Conservation (phyloP, 35 echinoderm and acorn worm species). For the Diadema setosum region DNA sequence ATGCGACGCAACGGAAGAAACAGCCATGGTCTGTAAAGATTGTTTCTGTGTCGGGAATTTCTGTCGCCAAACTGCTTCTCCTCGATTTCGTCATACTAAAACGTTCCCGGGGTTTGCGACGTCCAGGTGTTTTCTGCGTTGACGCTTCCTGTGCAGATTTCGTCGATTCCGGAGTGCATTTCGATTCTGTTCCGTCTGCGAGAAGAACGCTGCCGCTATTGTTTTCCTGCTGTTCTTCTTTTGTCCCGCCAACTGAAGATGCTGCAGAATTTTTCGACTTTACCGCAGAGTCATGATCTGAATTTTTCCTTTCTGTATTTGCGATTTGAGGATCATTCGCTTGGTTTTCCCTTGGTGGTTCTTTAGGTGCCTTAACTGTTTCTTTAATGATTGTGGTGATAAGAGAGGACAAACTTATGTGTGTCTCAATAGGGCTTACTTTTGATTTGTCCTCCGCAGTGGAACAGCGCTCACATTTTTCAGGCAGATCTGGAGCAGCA, state of each 20-base stretch:
- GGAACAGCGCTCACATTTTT: no score
- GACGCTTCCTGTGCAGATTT: background rate
- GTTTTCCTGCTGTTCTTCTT: background rate
- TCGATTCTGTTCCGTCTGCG: background rate
- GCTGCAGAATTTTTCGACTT: background rate
- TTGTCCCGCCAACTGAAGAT: background rate
- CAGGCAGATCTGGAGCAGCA: no score
- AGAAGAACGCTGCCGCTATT: background rate
- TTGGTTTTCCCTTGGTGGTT: background rate
- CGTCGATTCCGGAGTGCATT: background rate
- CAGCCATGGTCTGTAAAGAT: background rate
- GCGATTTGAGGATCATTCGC: background rate
- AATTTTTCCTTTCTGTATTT: background rate
- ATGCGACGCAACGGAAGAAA: background rate
- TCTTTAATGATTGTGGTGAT: background rate
- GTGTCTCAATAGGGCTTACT: no score
- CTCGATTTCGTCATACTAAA: background rate
- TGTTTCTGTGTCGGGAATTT: background rate
- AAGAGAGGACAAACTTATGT: background rate
- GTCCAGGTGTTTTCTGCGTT: background rate
- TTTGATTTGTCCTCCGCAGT: no score
- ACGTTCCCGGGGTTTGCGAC: background rate
- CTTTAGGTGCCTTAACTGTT: background rate
- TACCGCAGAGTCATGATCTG: background rate
- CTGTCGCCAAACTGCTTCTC: background rate